phyloP scores from a whole-genome alignment of 2,888 invertebrate species.

The Pristionchus arcanus region DNA sequence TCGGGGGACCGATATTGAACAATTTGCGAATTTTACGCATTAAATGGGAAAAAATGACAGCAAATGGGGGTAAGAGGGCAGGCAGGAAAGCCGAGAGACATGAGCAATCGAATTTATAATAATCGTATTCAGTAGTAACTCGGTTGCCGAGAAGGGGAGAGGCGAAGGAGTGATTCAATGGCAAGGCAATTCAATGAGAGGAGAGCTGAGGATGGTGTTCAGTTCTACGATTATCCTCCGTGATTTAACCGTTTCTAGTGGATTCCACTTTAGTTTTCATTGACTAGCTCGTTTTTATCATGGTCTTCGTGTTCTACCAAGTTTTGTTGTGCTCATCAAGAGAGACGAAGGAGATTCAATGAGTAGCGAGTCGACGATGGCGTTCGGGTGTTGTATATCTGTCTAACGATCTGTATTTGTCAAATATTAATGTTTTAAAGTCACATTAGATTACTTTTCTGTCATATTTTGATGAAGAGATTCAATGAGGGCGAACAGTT shows the following conservation, averaged over 20 bases:
- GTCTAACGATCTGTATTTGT: no score
- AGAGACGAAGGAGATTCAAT: no score
- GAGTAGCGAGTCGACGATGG: neutral
- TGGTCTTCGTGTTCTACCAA: no score
- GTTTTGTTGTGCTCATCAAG: no score
- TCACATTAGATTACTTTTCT: no score
- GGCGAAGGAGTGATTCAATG: neutral
- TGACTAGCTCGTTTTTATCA: no score
- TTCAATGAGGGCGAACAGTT: no score
- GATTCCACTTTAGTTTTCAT: no score
- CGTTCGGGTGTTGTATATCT: neutral
- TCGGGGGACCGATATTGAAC: neutral
- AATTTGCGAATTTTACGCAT: neutral
- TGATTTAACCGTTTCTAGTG: neutral
- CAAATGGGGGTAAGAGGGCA: neutral
- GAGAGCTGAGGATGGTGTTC: neutral
- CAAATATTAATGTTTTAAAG: no score
- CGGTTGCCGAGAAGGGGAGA: neutral
- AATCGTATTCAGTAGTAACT: constrained; percentile 48
- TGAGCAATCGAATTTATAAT: constrained; percentile 48
- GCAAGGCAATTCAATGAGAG: no score
- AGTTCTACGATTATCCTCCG: neutral
- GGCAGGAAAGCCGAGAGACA: neutral
- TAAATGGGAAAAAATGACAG: neutral
- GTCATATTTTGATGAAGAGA: no score